phyloP scores from a whole-genome alignment of 2,888 invertebrate species.

The Mythimna vitellina region DNA sequence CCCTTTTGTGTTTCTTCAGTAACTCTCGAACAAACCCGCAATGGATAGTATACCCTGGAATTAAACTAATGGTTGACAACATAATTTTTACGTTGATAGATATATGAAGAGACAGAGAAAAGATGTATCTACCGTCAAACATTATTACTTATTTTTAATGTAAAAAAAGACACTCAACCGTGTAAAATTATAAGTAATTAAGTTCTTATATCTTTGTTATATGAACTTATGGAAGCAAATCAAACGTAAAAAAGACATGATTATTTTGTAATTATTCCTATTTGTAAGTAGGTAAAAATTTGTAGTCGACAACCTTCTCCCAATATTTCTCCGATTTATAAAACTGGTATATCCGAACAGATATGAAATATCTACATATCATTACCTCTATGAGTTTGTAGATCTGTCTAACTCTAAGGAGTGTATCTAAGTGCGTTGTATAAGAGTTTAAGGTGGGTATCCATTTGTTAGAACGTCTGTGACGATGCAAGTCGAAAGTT shows the following conservation, averaged over 20 bases:
- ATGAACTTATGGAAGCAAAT: neutral
- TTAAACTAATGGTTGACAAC: neutral
- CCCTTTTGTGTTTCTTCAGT: too few species aligned
- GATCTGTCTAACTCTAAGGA: slow-evolving; percentile 42
- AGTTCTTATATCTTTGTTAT: neutral
- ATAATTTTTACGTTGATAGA: neutral
- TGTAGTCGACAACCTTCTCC: neutral
- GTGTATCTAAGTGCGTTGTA: slow-evolving; percentile 41
- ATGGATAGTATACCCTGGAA: neutral
- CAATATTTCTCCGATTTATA: slow-evolving; percentile 21
- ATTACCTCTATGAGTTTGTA: slow-evolving; percentile 60
- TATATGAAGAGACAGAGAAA: neutral
- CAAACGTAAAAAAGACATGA: neutral
- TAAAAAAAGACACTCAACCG: neutral
- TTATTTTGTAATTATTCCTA: neutral
- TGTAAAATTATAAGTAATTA: slow-evolving; percentile 2
- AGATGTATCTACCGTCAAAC: neutral
- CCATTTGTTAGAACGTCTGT: slow-evolving; percentile 30
- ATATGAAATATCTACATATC: slow-evolving; percentile 67
- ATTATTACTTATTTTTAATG: neutral
- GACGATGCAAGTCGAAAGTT: slow-evolving; percentile 8
- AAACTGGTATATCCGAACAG: slow-evolving; percentile 41
- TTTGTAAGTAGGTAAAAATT: neutral
- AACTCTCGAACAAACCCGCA: too few species aligned
- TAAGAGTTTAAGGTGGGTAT: slow-evolving; percentile 3